A percentile compares a stretch with the other conserved stretches of the same genome.
Evolutionary conservation across 2,888 invertebrate genomes (phyloP).

Genomic region (Eupelmus urozonus): DNA sequence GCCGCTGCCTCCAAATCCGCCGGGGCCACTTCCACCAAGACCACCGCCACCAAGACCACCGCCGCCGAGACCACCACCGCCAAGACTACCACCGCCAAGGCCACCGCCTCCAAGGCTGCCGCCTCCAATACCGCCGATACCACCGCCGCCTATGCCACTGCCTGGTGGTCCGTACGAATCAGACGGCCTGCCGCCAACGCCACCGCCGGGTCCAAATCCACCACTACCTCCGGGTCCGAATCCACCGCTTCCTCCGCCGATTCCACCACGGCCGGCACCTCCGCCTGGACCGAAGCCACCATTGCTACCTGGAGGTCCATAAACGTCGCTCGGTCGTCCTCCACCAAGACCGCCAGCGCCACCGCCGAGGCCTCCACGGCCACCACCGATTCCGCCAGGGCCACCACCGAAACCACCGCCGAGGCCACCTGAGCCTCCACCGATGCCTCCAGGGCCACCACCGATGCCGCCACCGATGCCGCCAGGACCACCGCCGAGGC

Average conservation of each 20-base stretch:
- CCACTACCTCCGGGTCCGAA: conserved; percentile 61
- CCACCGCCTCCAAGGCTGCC: conserved; percentile 19
- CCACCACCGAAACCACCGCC: conserved; percentile 29
- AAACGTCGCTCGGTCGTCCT: conserved; percentile 57
- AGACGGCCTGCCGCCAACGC: conserved; percentile 64
- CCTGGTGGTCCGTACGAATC: conserved; percentile 76
- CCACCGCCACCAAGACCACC: conserved; percentile 59
- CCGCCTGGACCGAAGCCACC: conserved; percentile 57
- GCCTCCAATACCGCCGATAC: background rate
- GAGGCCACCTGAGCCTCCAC: conserved; percentile 6
- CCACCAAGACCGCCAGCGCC: conserved; percentile 25
- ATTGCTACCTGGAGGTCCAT: conserved; percentile 46
- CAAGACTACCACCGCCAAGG: conserved; percentile 57
- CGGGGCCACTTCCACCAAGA: conserved; percentile 59
- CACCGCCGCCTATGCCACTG: conserved; percentile 55
- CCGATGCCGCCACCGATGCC: background rate
- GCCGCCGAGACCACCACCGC: conserved; percentile 60
- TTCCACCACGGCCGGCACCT: conserved; percentile 62
- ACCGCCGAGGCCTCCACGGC: conserved; percentile 52
- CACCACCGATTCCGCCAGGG: too few relatives aligned
- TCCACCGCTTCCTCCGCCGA: conserved; percentile 28
- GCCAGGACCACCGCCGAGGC: conserved; percentile 58
- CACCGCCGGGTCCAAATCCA: conserved; percentile 59
- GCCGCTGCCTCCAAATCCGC: conserved; percentile 48
- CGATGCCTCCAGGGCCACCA: background rate